Conservation (phyloP, 92 coral and sea anemone species). For the Zoanthus sansibaricus region DNA sequence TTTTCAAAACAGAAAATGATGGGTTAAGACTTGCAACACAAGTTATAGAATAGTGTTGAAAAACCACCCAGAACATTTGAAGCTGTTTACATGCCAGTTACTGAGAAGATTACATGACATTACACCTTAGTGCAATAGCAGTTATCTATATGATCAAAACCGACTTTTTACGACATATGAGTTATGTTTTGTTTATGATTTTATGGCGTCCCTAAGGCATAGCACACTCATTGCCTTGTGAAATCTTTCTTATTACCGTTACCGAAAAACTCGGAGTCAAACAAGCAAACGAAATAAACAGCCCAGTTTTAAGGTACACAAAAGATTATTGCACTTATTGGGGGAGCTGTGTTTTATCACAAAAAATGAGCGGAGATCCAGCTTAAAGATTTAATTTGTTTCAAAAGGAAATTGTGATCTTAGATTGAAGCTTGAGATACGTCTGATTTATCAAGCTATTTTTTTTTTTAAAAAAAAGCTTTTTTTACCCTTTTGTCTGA, state of each 20-base stretch:
- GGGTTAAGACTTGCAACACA: too few relatives aligned
- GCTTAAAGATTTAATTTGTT: neutral
- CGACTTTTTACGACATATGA: neutral
- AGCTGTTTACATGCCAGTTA: too few relatives aligned
- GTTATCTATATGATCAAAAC: slow-evolving; percentile 11
- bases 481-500: neutral
- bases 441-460: slow-evolving; percentile 8
- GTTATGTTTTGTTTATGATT: neutral
- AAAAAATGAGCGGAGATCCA: neutral
- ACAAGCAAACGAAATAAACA: neutral
- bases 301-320: slow-evolving; percentile 20
- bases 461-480: neutral
- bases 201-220: slow-evolving; percentile 6
- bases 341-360: neutral
- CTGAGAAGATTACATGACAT: too few relatives aligned
- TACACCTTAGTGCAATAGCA: too few relatives aligned
- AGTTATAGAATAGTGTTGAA: too few relatives aligned
- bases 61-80: too few relatives aligned
- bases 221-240: neutral
- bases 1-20: too few relatives aligned
- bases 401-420: neutral
- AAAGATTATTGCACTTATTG: slow-evolving; percentile 23
- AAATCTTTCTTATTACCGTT: neutral
- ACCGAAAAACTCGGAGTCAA: neutral
- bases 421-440: slow-evolving; percentile 2